Conservation (phyloP, 2,888 invertebrate genomes). For the Apodemia mormo region DNA sequence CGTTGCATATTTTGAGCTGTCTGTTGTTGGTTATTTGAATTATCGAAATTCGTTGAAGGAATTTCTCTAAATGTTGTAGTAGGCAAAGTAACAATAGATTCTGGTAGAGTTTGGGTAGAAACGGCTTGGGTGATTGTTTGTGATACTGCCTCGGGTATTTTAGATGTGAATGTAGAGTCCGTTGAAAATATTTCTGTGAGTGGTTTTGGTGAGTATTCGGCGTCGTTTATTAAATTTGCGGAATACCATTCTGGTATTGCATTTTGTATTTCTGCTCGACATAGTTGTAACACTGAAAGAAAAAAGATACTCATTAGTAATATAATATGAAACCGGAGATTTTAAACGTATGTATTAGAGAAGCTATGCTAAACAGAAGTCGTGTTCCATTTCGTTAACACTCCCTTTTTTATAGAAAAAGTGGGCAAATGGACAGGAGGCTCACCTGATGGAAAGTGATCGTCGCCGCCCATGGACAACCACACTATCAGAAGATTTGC, state of each 20-base stretch:
- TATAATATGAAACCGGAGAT: neutral
- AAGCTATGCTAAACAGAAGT: too few relatives aligned
- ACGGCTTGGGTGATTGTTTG: neutral
- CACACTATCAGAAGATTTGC: too few relatives aligned
- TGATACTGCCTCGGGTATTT: constrained; percentile 21
- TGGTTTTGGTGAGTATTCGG: constrained; percentile 61
- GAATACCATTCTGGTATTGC: constrained; percentile 65
- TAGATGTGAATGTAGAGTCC: constrained; percentile 52
- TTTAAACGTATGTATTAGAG: too few relatives aligned
- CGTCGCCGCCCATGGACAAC: too few relatives aligned
- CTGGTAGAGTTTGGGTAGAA: constrained; percentile 25
- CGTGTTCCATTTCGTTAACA: too few relatives aligned
- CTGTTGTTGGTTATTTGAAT: neutral
- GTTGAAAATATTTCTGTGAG: constrained; percentile 68
- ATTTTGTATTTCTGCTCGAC: constrained; percentile 62
- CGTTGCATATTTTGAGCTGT: neutral
- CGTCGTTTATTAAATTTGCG: constrained; percentile 67
- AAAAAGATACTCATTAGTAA: constrained; percentile 4
- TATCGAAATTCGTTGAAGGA: constrained; percentile 20
- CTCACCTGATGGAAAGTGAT: too few relatives aligned
- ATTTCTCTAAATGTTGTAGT: constrained; percentile 27
- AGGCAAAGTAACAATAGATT: constrained; percentile 25
- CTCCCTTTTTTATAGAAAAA: too few relatives aligned
- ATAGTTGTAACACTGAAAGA: constrained; percentile 72
- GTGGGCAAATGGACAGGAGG: too few relatives aligned